Evolutionary conservation across 2,888 invertebrate species (phyloP).

Genomic region (Drosophila prostipennis): DNA sequence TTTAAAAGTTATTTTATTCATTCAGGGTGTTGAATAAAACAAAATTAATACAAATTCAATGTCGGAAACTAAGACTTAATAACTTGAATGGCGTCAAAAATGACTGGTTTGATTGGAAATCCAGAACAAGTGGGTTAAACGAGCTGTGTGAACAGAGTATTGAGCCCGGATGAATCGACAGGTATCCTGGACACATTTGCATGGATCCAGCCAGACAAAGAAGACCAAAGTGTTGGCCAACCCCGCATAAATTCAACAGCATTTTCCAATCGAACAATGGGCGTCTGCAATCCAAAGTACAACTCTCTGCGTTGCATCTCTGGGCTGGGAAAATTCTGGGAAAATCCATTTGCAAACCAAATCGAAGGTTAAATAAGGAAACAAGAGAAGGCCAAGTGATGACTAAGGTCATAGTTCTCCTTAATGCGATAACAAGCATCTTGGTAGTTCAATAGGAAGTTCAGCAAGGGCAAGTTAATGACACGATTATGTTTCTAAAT

Average conservation of each 20-base stretch:
- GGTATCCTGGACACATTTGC: slow-evolving; percentile 5
- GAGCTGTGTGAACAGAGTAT: slow-evolving; percentile 36
- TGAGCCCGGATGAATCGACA: slow-evolving; percentile 4
- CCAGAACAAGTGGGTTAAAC: slow-evolving; percentile 58
- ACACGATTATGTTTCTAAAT: background rate
- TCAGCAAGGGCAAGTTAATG: background rate
- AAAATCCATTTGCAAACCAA: slow-evolving; percentile 41
- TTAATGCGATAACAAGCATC: slow-evolving; percentile 9
- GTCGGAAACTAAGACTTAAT: too few species aligned
- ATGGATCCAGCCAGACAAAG: slow-evolving; percentile 4
- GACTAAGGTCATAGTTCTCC: slow-evolving; percentile 6
- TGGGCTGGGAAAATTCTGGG: background rate
- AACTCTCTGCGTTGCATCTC: background rate
- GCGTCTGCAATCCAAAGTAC: background rate
- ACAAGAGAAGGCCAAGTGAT: slow-evolving; percentile 25
- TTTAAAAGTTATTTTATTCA: too few species aligned
- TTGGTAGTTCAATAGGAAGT: too few species aligned
- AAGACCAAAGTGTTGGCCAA: slow-evolving; percentile 53
- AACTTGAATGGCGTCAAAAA: too few species aligned
- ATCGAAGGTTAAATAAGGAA: slow-evolving; percentile 40
- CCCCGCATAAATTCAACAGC: slow-evolving; percentile 65
- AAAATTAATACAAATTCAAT: too few species aligned
- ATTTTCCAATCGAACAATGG: slow-evolving; percentile 65
- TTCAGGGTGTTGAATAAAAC: too few species aligned
- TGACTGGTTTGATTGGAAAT: slow-evolving; percentile 43